Conservation (phyloP, 1,140 invertebrate species). For the Leptopilina clavipes region DNA sequence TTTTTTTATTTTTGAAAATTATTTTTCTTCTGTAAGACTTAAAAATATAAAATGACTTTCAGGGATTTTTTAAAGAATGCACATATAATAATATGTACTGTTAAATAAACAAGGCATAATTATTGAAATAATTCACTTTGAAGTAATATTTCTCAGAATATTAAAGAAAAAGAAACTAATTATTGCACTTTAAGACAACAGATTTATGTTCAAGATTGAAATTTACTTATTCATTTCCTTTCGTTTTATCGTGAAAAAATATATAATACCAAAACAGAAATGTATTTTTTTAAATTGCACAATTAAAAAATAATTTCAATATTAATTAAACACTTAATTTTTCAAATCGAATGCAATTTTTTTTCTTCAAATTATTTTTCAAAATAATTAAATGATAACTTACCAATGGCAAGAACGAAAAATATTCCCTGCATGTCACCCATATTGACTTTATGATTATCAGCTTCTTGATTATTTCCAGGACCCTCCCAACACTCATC, state of each 20-base stretch:
- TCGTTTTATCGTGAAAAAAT: neutral
- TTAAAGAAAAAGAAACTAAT: constrained; percentile 1
- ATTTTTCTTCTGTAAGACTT: no score
- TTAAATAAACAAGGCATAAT: neutral
- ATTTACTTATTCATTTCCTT: constrained; percentile 10
- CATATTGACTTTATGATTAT: constrained; percentile 89
- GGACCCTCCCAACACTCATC: constrained; percentile 85
- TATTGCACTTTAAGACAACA: neutral
- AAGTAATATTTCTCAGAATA: no score
- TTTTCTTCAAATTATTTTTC: neutral
- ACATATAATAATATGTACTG: neutral
- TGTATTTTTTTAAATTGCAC: neutral
- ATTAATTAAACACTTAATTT: no score
- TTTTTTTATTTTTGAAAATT: no score
- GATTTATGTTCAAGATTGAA: constrained; percentile 20
- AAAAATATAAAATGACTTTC: neutral
- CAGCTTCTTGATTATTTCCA: constrained; percentile 78
- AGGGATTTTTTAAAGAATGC: neutral
- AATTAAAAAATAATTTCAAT: neutral
- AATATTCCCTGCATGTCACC: constrained; percentile 94
- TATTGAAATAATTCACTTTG: neutral
- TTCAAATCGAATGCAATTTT: no score
- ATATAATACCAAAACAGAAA: neutral
- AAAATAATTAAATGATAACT: constrained; percentile 35
- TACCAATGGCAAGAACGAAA: constrained; percentile 86